These are phyloP conservation scores for Gastracanthus pulcherrimus DNA, from an alignment of 2,888 invertebrate genomes.

Conservation along the genomic window DNA sequence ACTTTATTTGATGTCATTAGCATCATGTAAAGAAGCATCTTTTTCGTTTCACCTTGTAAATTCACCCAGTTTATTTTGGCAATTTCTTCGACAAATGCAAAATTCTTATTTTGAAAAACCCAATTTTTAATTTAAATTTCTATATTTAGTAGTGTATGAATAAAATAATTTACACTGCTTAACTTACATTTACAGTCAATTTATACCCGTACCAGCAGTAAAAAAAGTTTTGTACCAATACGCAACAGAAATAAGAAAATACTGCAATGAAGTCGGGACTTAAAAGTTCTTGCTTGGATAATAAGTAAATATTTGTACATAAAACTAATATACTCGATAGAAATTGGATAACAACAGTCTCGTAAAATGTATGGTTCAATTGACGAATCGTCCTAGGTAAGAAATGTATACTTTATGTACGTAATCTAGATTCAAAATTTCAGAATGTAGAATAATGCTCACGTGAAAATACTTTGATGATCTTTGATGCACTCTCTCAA, in stretches of 20 bases:
- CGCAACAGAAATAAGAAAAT: conserved; percentile 21
- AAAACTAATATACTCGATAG: neutral
- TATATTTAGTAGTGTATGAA: neutral
- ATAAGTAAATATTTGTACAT: conserved; percentile 28
- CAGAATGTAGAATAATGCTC: neutral
- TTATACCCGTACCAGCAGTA: conserved; percentile 37
- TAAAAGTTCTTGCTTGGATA: conserved; percentile 7
- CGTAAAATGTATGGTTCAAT: conserved; percentile 3
- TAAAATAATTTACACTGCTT: neutral
- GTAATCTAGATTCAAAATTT: neutral
- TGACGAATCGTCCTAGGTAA: conserved; percentile 4
- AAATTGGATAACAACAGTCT: neutral
- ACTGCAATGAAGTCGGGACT: conserved; percentile 9
- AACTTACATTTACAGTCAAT: conserved; percentile 7
- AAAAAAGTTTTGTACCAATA: conserved; percentile 13
- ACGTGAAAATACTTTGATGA: neutral
- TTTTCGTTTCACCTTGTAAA: neutral
- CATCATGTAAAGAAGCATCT: neutral
- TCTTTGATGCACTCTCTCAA: neutral
- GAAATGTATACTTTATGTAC: neutral
- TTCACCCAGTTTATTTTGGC: neutral
- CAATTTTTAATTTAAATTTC: neutral
- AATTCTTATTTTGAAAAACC: neutral
- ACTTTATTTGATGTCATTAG: neutral
- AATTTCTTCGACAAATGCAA: neutral